Percentiles rank a stretch among this genome's conserved stretches.
phyloP scores from a whole-genome alignment of 2,888 invertebrate species.

The Pristionchus japonicus region DNA sequence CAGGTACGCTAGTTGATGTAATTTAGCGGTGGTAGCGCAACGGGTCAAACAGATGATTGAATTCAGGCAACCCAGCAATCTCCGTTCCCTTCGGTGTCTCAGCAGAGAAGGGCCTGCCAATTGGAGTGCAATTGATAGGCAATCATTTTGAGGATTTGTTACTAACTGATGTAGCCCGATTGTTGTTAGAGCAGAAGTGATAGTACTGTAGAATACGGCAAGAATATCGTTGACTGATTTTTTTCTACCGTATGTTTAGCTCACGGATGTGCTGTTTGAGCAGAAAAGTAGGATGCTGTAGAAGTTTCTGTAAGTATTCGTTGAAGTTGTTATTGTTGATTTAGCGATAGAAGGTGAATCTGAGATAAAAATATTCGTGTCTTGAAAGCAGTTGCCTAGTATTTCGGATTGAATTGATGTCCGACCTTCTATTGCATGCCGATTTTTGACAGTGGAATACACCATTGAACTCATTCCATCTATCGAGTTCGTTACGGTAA shows the following conservation, averaged over 20 bases:
- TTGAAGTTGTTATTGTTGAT: background rate
- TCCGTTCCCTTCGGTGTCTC: constrained; percentile 65
- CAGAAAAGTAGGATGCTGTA: background rate
- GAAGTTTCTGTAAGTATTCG: background rate
- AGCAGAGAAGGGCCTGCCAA: constrained; percentile 55
- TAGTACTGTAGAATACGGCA: background rate
- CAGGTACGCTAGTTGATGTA: constrained; percentile 81
- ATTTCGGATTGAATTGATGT: background rate
- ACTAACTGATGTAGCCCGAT: constrained; percentile 19
- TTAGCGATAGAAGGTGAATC: too few relatives aligned
- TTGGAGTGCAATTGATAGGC: constrained; percentile 69
- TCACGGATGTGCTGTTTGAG: background rate
- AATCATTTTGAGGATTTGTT: background rate
- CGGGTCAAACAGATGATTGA: background rate
- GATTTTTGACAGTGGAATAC: too few relatives aligned
- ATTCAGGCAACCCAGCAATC: constrained; percentile 67
- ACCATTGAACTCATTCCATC: too few relatives aligned
- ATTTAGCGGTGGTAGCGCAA: background rate
- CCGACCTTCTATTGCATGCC: too few relatives aligned
- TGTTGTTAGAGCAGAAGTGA: constrained; percentile 14
- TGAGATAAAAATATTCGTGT: background rate
- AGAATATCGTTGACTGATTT: background rate
- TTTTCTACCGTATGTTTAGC: background rate
- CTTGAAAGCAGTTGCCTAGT: background rate
- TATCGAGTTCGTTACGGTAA: too few relatives aligned